Base-by-base conservation (phyloP, 2,797 vertebrate genomes). In the Peromyscus attwateri region DNA sequence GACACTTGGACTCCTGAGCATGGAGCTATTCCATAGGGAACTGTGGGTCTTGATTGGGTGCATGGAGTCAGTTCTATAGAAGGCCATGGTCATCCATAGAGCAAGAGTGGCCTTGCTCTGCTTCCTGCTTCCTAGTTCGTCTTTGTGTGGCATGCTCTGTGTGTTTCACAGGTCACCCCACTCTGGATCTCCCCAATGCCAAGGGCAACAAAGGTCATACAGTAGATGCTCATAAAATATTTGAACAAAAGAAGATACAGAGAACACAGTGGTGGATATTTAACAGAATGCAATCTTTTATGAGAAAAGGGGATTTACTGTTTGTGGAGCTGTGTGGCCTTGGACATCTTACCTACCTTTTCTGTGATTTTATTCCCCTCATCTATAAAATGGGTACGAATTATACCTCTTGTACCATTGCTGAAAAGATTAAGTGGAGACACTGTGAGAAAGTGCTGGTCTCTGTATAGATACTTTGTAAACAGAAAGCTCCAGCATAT, bases 401-500 rank as follows among this genome's bases (percentile, higher is more conserved):
- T 90, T 71, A 31, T 8, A 49, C 0, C 2, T 5, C 25, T 76
- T 8, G 27, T 6, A 77, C 23, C 68, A 66, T 31, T n/a, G 37
- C 76, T 75, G 29, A 55, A 92, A 60, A 37, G 27, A n/a, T 10
- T 46, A 70, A 43, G 31, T 31, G 49, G 82, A 94, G 34, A 76
- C 8, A 19, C 10, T n/a, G 10, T 43, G 70, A 27, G 40, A 34
- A 91, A 55, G 40, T 7, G 4, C 71, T 68, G 21, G 29, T 46
- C 19, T 71, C 76, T n/a, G 2, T 29, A 21, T 25, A 81, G 87
- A 79, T 29, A 31, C 23, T 83, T 34, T 68, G 19, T 66, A 71
- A 87, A 93, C 46, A 95, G 52, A 49, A 76, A 95, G 21, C 40
- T 93, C 13, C 75, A 52, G 55, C 60, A 40, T 37, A 46, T 19